Evolutionary conservation across 2,888 invertebrate species (phyloP), one percentile per base, ranked within the genome.

Genomic region (Acrocyrtus sp.): DNA sequence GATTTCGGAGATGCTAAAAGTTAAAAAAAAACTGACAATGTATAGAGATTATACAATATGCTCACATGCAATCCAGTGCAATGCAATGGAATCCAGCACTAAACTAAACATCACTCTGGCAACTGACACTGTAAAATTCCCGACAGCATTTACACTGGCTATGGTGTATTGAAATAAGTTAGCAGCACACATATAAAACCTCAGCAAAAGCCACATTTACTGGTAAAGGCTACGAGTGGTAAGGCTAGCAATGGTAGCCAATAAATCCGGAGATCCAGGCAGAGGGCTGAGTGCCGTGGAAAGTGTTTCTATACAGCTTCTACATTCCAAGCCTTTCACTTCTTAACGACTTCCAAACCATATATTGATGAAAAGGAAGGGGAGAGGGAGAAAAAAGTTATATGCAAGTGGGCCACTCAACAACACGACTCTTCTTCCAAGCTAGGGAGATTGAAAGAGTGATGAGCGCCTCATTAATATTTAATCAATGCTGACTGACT

Each of bases 401-500:
- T 34, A 47, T 47, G 47, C 19, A 10, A 34, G 34, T 34, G 34
- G 34, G 12, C 34, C 6, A 12, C 34, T 34, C 6, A 34, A 12
- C 34, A n/a, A n/a, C n/a, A n/a, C n/a, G n/a, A n/a, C n/a, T 5
- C 34, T 34, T 34, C n/a, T 34, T 34, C 5, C 6, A 34, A 34
- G 34, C 34, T 34, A 34, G 6, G 34, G 12, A 34, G n/a, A n/a
- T 8, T 34, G 34, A 34, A 39, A 65, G 54, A 21, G 70, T 17
- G 62, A 69, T 56, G 69, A 58, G 58, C 50, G 41, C 24, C 60
- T 72, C 65, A 65, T 72, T 72, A 72, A 72, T 72, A 72, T 65
- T 72, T 72, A 72, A 72, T 53, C 65, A 65, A 39, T 65, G 72
- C 63, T 72, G 72, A 72, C 65, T 65, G 65, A 65, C 51, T 39